Conservation (phyloP, 2,113 vertebrate species). For the Labeo rohita region DNA sequence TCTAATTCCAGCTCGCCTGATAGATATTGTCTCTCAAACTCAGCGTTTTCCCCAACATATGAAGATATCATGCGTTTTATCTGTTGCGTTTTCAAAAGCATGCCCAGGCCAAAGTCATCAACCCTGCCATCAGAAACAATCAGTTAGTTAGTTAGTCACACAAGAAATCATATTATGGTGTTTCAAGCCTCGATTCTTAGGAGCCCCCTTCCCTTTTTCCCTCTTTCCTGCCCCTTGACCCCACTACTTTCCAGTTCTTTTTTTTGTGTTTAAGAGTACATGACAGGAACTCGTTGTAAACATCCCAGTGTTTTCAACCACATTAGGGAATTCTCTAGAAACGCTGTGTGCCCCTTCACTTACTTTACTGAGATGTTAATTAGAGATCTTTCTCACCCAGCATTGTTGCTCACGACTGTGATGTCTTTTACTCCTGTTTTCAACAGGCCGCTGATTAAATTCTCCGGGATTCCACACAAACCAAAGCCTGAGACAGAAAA, state of each 20-base stretch:
- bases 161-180: neutral
- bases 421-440: slow-evolving; percentile 83
- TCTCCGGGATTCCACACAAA: slow-evolving; percentile 86
- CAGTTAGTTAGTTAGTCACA: neutral
- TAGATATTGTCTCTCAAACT: slow-evolving; percentile 87
- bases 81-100: slow-evolving; percentile 82
- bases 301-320: neutral
- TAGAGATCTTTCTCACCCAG: slow-evolving; percentile 70
- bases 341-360: neutral
- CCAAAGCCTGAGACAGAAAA: slow-evolving; percentile 77
- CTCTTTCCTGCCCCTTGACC: slow-evolving; percentile 23
- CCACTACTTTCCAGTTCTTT: neutral
- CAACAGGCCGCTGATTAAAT: slow-evolving; percentile 82
- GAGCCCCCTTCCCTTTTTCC: neutral
- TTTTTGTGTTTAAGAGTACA: slow-evolving; percentile 23
- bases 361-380: neutral
- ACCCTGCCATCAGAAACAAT: slow-evolving; percentile 68
- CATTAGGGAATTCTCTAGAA: slow-evolving; percentile 16
- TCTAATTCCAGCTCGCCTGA: slow-evolving; percentile 87
- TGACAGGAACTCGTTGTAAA: slow-evolving; percentile 35
- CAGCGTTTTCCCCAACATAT: slow-evolving; percentile 85
- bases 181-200: neutral
- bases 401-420: slow-evolving; percentile 87
- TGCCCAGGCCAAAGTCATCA: slow-evolving; percentile 86
- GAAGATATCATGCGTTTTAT: slow-evolving; percentile 88